Percentiles rank a stretch among this genome's conserved stretches.
Conservation (phyloP, 2,888 invertebrate genomes). For the Melanchra persicariae region DNA sequence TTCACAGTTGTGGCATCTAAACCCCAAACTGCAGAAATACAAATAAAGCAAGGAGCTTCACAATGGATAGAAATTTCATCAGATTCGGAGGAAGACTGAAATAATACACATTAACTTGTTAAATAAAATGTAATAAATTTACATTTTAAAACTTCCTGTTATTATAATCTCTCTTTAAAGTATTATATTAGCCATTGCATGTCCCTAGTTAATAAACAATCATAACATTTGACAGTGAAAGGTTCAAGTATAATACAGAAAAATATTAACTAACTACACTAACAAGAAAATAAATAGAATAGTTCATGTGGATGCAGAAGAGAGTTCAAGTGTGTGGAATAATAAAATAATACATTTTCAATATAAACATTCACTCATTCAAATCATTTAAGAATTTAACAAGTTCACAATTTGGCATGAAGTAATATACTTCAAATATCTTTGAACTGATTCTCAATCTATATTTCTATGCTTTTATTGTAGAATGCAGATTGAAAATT, state of each 20-base stretch:
- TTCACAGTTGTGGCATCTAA: slow-evolving; percentile 83
- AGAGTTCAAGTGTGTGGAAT: slow-evolving; percentile 51
- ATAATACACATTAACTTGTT: slow-evolving; percentile 73
- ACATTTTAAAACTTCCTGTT: slow-evolving; percentile 81
- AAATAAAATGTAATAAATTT: slow-evolving; percentile 85
- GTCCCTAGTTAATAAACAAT: slow-evolving; percentile 77
- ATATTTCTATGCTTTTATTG: slow-evolving; percentile 68
- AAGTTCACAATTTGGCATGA: slow-evolving; percentile 74
- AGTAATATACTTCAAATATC: slow-evolving; percentile 79
- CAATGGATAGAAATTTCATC: slow-evolving; percentile 88
- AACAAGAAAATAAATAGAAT: slow-evolving; percentile 67
- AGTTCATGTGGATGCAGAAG: slow-evolving; percentile 55
- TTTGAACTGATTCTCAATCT: slow-evolving; percentile 72
- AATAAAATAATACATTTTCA: slow-evolving; percentile 52
- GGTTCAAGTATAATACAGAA: slow-evolving; percentile 65
- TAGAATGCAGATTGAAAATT: slow-evolving; percentile 77
- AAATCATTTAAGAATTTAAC: slow-evolving; percentile 57
- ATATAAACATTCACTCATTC: slow-evolving; percentile 58
- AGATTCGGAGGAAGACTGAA: slow-evolving; percentile 83
- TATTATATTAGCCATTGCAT: slow-evolving; percentile 78
- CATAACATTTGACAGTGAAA: slow-evolving; percentile 74
- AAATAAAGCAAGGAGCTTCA: slow-evolving; percentile 78
- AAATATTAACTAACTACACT: slow-evolving; percentile 58
- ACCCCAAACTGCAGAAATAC: slow-evolving; percentile 83
- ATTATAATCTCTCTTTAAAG: slow-evolving; percentile 81